Conservation (phyloP, 1,140 invertebrate genomes). For the Polypedilum vanderplanki region DNA sequence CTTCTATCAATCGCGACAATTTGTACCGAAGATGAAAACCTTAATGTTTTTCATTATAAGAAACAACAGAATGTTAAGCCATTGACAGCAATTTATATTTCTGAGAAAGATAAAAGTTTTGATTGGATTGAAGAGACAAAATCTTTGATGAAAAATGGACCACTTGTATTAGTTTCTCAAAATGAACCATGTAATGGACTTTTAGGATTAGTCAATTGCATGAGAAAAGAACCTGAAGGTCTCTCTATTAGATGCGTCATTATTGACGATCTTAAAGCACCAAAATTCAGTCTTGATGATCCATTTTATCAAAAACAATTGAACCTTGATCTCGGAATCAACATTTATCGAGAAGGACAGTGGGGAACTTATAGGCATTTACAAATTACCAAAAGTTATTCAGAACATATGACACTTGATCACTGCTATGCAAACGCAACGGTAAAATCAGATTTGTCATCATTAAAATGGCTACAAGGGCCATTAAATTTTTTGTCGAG, state of each 20-base stretch:
- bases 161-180: slow-evolving; percentile 50
- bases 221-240: slow-evolving; percentile 63
- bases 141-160: slow-evolving; percentile 48
- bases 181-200: slow-evolving; percentile 57
- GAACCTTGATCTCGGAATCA: slow-evolving; percentile 56
- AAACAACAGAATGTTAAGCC: slow-evolving; percentile 34
- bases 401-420: slow-evolving; percentile 43
- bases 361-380: slow-evolving; percentile 67
- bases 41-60: slow-evolving; percentile 41
- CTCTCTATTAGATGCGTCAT: slow-evolving; percentile 54
- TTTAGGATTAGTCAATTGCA: slow-evolving; percentile 71
- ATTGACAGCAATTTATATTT: slow-evolving; percentile 38
- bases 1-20: slow-evolving; percentile 38
- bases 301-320: slow-evolving; percentile 47
- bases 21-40: slow-evolving; percentile 34
- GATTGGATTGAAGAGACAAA: slow-evolving; percentile 50
- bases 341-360: slow-evolving; percentile 53
- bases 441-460: slow-evolving; percentile 54
- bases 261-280: slow-evolving; percentile 49
- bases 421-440: slow-evolving; percentile 57
- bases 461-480: slow-evolving; percentile 56
- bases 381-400: slow-evolving; percentile 36
- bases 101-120: slow-evolving; percentile 38
- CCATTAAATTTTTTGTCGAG: slow-evolving; percentile 62
- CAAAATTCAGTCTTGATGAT: slow-evolving; percentile 47